Base-by-base conservation (phyloP, 2,113 vertebrate species). In the Smithornis capensis region DNA sequence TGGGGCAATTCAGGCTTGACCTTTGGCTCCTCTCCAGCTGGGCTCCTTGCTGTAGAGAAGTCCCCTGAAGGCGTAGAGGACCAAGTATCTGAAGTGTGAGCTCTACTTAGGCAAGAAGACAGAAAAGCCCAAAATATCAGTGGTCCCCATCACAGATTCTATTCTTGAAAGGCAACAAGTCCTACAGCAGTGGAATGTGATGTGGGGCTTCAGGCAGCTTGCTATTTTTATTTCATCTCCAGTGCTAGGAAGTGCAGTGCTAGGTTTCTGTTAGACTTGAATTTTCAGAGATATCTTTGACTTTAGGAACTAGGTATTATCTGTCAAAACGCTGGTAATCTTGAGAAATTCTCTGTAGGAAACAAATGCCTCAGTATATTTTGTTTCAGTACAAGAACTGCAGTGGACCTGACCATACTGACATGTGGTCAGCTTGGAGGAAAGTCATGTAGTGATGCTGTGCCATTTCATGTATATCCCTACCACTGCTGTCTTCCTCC, bases 41-140 rank as follows among this genome's bases (percentile, higher is more conserved):
- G 42, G 3, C 18, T 65, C 5, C 9, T 1, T 25, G 18, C 0
- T 1, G 4, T 25, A 67, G 17, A 69, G 33, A 7, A 14, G 16
- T 22, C 74, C 5, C 4, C 19, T n/a, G 44, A 45, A 85, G n/a
- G 19, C 7, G 6, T 9, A 6, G 5, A 73, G 37, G 10, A 60
- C 6, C 9, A 15, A 65, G 12, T 33, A 49, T 16, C 50, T 31
- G 38, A 57, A 80, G n/a, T 12, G 14, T 1, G 6, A 63, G 12
- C 52, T 92, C 33, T 79, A 6, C 44, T 59, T n/a, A 14, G 12
- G 25, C 12, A 59, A 47, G 47, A 82, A 56, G 57, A 55, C 9
- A 23, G 40, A 74, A 69, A 42, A 74, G 23, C 14, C 29, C 11
- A 31, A 65, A 62, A 45, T 31, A 15, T 35, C 45, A 45, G 2